Conservation (phyloP, 2,113 vertebrate genomes). For the Orthonyx spaldingii region DNA sequence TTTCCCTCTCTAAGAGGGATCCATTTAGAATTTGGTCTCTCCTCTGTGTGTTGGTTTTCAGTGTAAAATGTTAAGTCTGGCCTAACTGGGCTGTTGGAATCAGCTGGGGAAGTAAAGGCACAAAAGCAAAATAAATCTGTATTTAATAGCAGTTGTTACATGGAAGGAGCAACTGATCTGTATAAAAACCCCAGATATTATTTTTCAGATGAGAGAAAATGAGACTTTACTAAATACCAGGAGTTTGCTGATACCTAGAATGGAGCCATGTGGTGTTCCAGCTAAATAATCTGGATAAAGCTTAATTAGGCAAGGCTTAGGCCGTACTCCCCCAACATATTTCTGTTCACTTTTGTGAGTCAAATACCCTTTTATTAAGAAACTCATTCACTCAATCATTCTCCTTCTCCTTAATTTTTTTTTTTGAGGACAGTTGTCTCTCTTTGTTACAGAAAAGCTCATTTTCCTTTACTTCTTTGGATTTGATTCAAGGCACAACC, state of each 20-base stretch:
- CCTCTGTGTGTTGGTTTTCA: not conserved
- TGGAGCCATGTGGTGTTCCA: not conserved
- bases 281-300: not conserved
- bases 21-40: not conserved
- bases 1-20: not conserved
- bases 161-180: not conserved
- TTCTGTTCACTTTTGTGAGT: not conserved
- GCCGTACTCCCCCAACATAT: not conserved
- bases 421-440: not conserved
- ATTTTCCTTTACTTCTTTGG: not conserved
- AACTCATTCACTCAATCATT: not conserved
- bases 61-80: not conserved
- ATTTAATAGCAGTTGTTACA: not conserved
- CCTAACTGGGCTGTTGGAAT: not conserved
- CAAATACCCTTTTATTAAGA: not conserved
- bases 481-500: not conserved
- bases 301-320: not conserved
- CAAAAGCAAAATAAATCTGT: not conserved
- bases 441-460: not conserved
- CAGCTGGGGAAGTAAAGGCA: not conserved
- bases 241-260: not conserved
- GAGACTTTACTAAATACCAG: not conserved
- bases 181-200: not conserved
- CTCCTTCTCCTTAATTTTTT: not conserved
- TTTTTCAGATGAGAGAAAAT: not conserved